These are phyloP conservation scores for Thunnus thynnus DNA, from an alignment of 2,113 vertebrate species.

Conservation along the genomic window DNA sequence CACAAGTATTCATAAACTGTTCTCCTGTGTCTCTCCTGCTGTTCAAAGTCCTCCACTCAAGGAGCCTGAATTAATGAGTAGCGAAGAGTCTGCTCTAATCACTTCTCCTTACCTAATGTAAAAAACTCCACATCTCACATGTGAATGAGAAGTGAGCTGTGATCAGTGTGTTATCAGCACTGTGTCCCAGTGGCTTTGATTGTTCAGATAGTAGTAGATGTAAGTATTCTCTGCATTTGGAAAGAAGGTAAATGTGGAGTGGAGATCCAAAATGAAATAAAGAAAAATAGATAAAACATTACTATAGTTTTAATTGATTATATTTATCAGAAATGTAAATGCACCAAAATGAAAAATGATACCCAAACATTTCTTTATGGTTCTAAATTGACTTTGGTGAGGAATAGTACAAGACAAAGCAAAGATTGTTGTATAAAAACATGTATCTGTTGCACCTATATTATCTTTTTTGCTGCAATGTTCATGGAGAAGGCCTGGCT, in stretches of 20 bases:
- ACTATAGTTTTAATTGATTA: no score
- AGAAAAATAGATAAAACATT: no score
- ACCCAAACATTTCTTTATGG: no score
- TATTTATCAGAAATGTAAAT: no score
- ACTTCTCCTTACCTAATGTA: constrained; percentile 51
- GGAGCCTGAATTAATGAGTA: constrained; percentile 69
- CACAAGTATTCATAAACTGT: constrained; percentile 24
- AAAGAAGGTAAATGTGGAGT: not conserved
- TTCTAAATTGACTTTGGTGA: no score
- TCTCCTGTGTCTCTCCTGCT: constrained; percentile 59
- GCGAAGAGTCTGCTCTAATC: constrained; percentile 55
- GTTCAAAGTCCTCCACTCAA: constrained; percentile 60
- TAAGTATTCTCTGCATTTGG: not conserved
- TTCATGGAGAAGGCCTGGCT: no score
- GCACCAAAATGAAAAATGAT: no score
- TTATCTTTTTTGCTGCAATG: no score
- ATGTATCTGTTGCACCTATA: no score
- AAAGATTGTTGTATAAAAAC: no score
- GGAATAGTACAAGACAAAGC: no score
- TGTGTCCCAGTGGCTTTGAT: not conserved
- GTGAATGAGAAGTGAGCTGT: not conserved
- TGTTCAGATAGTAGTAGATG: not conserved
- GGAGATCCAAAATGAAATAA: no score
- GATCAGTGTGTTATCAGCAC: constrained; percentile 5
- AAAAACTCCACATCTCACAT: constrained; percentile 18